Conservation (phyloP, 1,140 invertebrate genomes). For the Dryas iulia region DNA sequence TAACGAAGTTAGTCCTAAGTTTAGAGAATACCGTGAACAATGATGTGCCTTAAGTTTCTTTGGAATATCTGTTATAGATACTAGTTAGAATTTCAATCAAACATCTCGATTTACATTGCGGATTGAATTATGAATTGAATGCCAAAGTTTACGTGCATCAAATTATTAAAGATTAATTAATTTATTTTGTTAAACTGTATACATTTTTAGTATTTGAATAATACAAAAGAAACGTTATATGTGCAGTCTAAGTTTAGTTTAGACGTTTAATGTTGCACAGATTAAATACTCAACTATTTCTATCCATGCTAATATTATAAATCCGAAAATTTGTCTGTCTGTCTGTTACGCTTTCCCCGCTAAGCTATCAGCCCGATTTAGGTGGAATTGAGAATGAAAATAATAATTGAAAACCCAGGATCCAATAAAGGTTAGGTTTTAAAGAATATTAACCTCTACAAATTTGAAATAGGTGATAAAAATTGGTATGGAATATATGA, state of each 20-base stretch:
- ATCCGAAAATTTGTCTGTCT: too few relatives aligned
- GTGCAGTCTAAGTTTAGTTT: not conserved
- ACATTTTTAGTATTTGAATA: not conserved
- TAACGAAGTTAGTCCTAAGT: slow-evolving; percentile 23
- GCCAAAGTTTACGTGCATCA: not conserved
- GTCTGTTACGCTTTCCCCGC: too few relatives aligned
- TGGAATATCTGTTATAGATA: slow-evolving; percentile 23
- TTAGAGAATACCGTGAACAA: slow-evolving; percentile 25
- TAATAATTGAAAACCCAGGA: too few relatives aligned
- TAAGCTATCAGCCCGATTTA: too few relatives aligned
- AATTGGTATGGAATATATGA: too few relatives aligned
- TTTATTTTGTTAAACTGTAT: not conserved
- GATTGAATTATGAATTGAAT: slow-evolving; percentile 17
- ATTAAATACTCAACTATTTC: too few relatives aligned
- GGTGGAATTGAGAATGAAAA: too few relatives aligned
- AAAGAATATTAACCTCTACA: too few relatives aligned
- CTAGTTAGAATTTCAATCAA: slow-evolving; percentile 38
- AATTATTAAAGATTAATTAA: not conserved
- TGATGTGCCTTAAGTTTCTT: slow-evolving; percentile 30
- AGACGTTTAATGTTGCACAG: too few relatives aligned
- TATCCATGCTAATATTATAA: too few relatives aligned
- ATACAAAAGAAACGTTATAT: not conserved
- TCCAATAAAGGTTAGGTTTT: too few relatives aligned
- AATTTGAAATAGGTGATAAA: too few relatives aligned
- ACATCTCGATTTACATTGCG: slow-evolving; percentile 27